Conservation (phyloP, 2,797 vertebrate genomes). For the Lacerta bilineata region DNA sequence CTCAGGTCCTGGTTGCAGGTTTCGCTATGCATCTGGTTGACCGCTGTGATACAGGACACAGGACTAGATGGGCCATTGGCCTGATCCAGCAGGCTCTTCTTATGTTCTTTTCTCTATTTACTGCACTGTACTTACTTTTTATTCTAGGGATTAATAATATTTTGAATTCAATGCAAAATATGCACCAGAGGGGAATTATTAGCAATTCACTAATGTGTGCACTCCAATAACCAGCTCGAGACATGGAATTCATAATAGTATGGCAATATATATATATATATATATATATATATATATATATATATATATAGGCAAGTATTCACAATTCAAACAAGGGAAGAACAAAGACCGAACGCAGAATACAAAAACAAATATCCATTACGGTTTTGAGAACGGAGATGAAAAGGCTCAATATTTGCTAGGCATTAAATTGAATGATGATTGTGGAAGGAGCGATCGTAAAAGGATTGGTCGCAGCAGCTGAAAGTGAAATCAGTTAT, state of each 20-base stretch:
- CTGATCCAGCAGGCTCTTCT: no score
- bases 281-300: no score
- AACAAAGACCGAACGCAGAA: constrained; percentile 55
- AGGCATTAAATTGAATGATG: constrained; percentile 40
- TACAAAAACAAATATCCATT: constrained; percentile 43
- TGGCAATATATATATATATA: no score
- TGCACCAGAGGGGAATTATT: constrained; percentile 67
- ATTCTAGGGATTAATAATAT: constrained; percentile 56
- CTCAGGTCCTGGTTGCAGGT: no score
- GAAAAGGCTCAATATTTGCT: constrained; percentile 60
- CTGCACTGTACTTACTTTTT: background rate
- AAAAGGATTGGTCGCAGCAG: constrained; percentile 1
- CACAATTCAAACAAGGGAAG: constrained; percentile 65
- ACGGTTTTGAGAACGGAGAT: constrained; percentile 35
- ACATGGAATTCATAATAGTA: constrained; percentile 51
- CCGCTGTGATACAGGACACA: no score
- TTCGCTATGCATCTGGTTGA: no score
- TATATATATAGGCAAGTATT: constrained; percentile 10
- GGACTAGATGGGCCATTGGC: no score
- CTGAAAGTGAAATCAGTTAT: constrained; percentile 34
- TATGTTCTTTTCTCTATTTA: no score
- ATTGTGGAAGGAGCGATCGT: constrained; percentile 43
- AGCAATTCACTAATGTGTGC: constrained; percentile 66
- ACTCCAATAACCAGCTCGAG: constrained; percentile 71
- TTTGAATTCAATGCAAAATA: constrained; percentile 66